Evolutionary conservation across 2,797 vertebrate species (phyloP).

Genomic region (Oryzias sinensis): DNA sequence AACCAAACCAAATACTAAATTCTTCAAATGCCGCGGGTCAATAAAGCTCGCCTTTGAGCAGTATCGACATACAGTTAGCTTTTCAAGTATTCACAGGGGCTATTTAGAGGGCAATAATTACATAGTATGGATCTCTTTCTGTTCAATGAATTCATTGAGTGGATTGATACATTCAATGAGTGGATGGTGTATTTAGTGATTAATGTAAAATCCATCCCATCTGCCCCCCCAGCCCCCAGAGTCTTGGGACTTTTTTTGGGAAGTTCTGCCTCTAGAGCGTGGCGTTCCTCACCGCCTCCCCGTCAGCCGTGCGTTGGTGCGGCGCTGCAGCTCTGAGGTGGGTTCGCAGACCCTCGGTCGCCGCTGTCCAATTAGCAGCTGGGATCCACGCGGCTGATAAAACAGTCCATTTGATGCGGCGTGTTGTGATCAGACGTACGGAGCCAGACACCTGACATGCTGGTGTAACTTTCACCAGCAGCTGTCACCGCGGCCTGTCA

Average conservation of each 20-base stretch:
- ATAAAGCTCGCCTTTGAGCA: slow-evolving; percentile 61
- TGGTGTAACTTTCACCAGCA: slow-evolving; percentile 58
- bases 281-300: too few species aligned
- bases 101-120: slow-evolving; percentile 74
- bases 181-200: slow-evolving; percentile 47
- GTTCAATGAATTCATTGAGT: slow-evolving; percentile 59
- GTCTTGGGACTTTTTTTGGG: background rate
- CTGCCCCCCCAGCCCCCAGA: background rate
- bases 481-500: slow-evolving; percentile 63
- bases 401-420: slow-evolving; percentile 59
- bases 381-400: slow-evolving; percentile 52
- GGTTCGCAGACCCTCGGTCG: slow-evolving; percentile 31
- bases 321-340: too few species aligned
- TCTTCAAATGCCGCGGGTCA: slow-evolving; percentile 55
- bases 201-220: slow-evolving; percentile 42
- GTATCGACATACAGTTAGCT: slow-evolving; percentile 69
- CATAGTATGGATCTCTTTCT: slow-evolving; percentile 65
- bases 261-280: too few species aligned
- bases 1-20: slow-evolving; percentile 57
- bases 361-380: slow-evolving; percentile 41
- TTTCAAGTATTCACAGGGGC: slow-evolving; percentile 66
- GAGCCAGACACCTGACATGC: slow-evolving; percentile 64
- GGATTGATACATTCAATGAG: slow-evolving; percentile 51
- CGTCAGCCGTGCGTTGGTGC: too few species aligned
- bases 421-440: slow-evolving; percentile 61